These are phyloP conservation scores for Pipistrellus kuhlii DNA, from an alignment of 2,797 vertebrate species.

Conservation along the genomic window DNA sequence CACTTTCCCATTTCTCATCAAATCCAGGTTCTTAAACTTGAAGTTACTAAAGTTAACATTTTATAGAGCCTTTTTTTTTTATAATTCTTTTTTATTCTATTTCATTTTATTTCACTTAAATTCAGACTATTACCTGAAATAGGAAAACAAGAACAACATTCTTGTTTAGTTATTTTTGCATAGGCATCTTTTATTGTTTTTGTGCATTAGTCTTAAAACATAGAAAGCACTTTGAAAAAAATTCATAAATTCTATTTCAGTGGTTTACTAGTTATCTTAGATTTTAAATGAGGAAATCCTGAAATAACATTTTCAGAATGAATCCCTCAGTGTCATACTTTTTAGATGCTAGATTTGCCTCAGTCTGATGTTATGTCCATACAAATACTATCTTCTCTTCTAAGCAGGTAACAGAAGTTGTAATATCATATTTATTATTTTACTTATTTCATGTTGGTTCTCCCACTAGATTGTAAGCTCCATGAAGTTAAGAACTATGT, in stretches of 20 bases:
- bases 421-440: background rate
- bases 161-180: constrained; percentile 29
- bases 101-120: constrained; percentile 53
- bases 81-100: background rate
- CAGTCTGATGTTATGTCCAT: background rate
- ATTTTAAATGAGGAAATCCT: constrained; percentile 38
- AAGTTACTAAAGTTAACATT: background rate
- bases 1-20: background rate
- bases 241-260: background rate
- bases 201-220: background rate
- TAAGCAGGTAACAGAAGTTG: background rate
- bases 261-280: background rate
- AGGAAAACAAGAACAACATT: background rate
- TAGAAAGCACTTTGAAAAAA: constrained; percentile 5
- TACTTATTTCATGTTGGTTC: background rate
- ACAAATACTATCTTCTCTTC: background rate
- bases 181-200: background rate
- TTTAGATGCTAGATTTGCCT: background rate
- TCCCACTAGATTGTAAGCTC: background rate
- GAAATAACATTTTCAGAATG: constrained; percentile 26
- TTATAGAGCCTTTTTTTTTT: background rate
- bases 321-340: background rate
- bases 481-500: background rate
- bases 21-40: background rate
- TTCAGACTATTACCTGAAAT: background rate